phyloP scores from a whole-genome alignment of 2,888 invertebrate genomes.

The Cosmia trapezina region DNA sequence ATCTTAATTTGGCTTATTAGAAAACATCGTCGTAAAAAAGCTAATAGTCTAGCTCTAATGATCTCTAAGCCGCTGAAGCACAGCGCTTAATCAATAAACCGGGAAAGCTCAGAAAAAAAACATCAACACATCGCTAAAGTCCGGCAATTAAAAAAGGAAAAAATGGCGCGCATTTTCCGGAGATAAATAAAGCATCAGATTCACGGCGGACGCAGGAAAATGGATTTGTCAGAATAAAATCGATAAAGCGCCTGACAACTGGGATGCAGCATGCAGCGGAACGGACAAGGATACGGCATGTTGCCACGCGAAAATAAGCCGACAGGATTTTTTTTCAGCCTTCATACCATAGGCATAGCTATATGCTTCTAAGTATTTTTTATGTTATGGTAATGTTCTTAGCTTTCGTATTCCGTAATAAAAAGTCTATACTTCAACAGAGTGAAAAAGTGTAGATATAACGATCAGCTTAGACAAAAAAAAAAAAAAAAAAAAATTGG shows the following conservation, averaged over 20 bases:
- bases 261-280: not conserved
- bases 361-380: not conserved
- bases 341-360: too few relatives aligned
- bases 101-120: too few relatives aligned
- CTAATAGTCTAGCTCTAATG: not conserved
- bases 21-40: not conserved
- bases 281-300: not conserved
- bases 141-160: not conserved
- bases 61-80: not conserved
- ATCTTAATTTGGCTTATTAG: too few relatives aligned
- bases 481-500: too few relatives aligned
- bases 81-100: not conserved
- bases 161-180: not conserved
- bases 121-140: not conserved
- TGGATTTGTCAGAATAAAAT: conserved; percentile 15
- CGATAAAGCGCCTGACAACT: not conserved
- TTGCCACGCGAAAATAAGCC: not conserved
- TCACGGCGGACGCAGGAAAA: not conserved
- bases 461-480: not conserved
- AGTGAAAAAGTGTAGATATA: not conserved
- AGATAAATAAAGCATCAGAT: not conserved
- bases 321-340: not conserved
- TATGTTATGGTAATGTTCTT: not conserved
- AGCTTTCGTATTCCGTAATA: not conserved
- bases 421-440: not conserved